Evolutionary conservation across 2,797 vertebrate genomes (phyloP).

Genomic region (Pseudopleuronectes americanus): DNA sequence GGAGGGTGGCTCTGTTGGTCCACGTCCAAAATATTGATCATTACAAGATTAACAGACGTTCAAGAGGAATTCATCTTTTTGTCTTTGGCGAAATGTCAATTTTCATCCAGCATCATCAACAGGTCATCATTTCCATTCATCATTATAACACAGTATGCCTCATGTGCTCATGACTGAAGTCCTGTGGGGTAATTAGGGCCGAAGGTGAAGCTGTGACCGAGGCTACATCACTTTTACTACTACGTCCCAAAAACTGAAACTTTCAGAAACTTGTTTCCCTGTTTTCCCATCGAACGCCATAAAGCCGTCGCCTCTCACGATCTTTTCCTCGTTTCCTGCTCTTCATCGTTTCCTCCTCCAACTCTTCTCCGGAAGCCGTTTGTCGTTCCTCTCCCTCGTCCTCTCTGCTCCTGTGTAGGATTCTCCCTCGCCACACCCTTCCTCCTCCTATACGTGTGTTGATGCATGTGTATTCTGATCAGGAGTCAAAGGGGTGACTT

Average conservation of each 20-base stretch:
- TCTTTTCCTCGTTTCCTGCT: background rate
- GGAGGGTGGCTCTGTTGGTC: no score
- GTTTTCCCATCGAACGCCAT: no score
- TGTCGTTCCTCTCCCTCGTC: slow-evolving; percentile 2
- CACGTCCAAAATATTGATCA: no score
- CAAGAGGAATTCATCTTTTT: background rate
- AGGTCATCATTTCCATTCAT: background rate
- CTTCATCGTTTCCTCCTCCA: background rate
- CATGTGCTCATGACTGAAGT: background rate
- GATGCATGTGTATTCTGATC: slow-evolving; percentile 83
- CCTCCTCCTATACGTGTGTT: slow-evolving; percentile 57
- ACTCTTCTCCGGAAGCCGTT: background rate
- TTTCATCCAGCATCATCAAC: background rate
- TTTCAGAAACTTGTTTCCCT: no score
- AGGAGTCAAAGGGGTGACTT: slow-evolving; percentile 85
- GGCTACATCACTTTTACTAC: no score
- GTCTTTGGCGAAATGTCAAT: no score
- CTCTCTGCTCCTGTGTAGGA: background rate
- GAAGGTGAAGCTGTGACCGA: no score
- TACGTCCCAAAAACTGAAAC: no score
- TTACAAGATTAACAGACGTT: no score
- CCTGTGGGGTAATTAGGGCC: background rate
- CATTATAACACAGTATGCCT: background rate
- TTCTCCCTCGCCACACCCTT: slow-evolving; percentile 16
- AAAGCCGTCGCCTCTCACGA: background rate